Evolutionary conservation across 2,888 invertebrate species (phyloP).

Genomic region (Luperina testacea): DNA sequence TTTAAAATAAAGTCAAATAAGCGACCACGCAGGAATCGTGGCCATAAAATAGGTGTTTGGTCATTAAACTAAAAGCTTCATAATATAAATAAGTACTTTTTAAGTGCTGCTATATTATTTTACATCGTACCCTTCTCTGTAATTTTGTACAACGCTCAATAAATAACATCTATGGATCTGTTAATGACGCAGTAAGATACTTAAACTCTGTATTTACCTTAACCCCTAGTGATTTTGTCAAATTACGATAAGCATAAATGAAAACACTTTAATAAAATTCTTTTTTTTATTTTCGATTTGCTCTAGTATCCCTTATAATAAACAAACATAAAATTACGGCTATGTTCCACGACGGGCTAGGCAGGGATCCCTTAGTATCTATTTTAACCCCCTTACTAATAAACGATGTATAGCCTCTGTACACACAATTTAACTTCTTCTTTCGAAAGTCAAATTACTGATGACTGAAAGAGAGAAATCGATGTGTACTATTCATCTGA

Average conservation of each 20-base stretch:
- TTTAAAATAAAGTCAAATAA: background rate
- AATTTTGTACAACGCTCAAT: constrained; percentile 26
- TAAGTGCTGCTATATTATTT: constrained; percentile 35
- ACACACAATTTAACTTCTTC: too few relatives aligned
- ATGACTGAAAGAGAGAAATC: too few relatives aligned
- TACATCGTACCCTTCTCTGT: constrained; percentile 18
- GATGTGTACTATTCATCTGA: too few relatives aligned
- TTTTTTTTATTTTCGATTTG: background rate
- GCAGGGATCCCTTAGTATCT: background rate
- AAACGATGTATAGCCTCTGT: too few relatives aligned
- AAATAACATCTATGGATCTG: background rate
- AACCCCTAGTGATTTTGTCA: constrained; percentile 1
- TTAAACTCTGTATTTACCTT: background rate
- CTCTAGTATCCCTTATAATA: background rate
- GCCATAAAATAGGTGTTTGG: constrained; percentile 20
- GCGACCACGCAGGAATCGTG: constrained; percentile 4
- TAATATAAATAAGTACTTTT: constrained; percentile 25
- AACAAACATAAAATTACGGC: background rate
- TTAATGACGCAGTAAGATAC: background rate
- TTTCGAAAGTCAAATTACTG: too few relatives aligned
- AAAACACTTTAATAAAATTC: background rate
- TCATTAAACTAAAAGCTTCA: constrained; percentile 49
- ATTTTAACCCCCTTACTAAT: background rate
- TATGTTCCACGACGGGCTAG: background rate
- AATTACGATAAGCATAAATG: background rate